Conservation (phyloP, 2,113 vertebrate genomes). For the Herpetotheres cachinnans region DNA sequence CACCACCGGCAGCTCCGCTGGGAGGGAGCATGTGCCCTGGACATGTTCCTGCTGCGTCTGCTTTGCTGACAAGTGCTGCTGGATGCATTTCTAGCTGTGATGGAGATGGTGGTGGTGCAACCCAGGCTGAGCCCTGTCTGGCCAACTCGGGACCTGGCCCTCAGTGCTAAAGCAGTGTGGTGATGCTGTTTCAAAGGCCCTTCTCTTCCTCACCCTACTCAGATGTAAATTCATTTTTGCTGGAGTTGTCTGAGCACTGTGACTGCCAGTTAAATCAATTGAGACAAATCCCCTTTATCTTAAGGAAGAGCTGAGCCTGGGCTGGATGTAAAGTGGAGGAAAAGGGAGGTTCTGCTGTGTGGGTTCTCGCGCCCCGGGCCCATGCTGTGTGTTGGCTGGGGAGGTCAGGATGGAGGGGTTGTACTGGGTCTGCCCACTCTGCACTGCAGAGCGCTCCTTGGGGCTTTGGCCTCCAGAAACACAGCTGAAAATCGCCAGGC, state of each 20-base stretch:
- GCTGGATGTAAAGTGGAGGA: not conserved
- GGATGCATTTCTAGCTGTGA: not conserved
- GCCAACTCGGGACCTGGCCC: fast-evolving
- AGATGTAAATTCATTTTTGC: not conserved
- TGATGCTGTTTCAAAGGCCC: not conserved
- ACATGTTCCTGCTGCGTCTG: not conserved
- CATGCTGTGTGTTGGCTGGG: fast-evolving
- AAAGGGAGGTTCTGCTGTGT: not conserved
- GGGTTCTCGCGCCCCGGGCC: not conserved
- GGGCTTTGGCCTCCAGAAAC: not conserved
- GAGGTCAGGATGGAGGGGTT: fast-evolving
- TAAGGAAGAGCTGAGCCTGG: not conserved
- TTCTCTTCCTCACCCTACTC: not conserved
- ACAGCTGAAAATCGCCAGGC: fast-evolving
- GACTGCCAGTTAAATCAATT: not conserved
- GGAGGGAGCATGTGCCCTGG: not conserved
- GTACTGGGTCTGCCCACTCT: no score
- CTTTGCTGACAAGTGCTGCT: not conserved
- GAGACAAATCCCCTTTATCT: not conserved
- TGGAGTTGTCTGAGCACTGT: not conserved
- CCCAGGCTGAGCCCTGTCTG: not conserved
- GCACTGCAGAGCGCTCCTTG: fast-evolving
- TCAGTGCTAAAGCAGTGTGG: fast-evolving
- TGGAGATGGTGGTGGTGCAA: not conserved
- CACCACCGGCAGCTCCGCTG: fast-evolving